Evolutionary conservation across 2,113 vertebrate genomes (phyloP).

Genomic region (Galeopterus variegatus): DNA sequence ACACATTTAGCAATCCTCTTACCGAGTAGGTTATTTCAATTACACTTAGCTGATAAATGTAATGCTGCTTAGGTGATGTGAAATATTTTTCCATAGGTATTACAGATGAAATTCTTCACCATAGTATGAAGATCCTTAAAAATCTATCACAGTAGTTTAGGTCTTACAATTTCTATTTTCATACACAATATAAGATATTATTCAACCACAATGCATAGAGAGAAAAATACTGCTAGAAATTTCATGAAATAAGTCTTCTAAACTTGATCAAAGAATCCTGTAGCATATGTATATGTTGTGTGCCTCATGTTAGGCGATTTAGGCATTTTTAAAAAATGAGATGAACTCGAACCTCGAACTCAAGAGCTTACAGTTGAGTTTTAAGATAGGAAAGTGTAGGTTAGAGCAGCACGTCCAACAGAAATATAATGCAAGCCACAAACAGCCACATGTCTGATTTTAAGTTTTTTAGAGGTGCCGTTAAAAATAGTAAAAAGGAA

Average conservation of each 20-base stretch:
- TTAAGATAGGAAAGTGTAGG: neutral
- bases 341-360: constrained; percentile 15
- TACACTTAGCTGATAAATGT: neutral
- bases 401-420: neutral
- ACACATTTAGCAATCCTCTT: constrained; percentile 8
- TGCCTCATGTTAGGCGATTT: neutral
- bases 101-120: constrained; percentile 14
- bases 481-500: constrained; percentile 1
- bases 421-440: neutral
- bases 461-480: neutral
- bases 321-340: neutral
- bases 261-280: neutral
- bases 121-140: neutral
- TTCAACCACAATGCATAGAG: neutral
- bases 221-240: neutral
- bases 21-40: constrained; percentile 21
- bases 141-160: neutral
- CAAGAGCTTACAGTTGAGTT: neutral
- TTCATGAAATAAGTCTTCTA: neutral
- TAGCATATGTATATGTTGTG: neutral
- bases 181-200: neutral
- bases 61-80: neutral
- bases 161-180: neutral
- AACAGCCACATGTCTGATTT: neutral
- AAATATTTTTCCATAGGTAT: neutral